Evolutionary conservation across 2,888 invertebrate species (phyloP), one percentile per base, ranked within the genome.

Genomic region (Gandaritis pyraliata): DNA sequence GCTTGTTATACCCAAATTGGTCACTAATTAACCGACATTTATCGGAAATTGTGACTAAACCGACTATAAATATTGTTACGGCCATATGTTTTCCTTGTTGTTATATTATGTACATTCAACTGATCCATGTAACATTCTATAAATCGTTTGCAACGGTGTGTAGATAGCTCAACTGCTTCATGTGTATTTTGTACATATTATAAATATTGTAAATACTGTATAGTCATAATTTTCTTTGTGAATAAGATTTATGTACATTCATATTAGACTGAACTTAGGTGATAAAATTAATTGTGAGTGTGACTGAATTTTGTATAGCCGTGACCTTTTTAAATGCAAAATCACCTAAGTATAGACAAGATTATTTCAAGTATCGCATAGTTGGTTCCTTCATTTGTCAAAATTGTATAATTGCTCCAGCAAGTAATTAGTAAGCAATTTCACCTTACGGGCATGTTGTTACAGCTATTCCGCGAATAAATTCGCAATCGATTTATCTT

Each of bases 401-500:
- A 23, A 23, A 23, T 6, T 18, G 18, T 7, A 12, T 38, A 23
- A 18, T 38, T n/a, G 18, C 50, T 8, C 23, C 18, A 39, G 3
- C 23, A n/a, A n/a, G 23, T 23, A 6, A 2, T 23, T 23, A 23
- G 6, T 23, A 23, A 23, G 23, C 23, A 23, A 23, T 23, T 23
- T 23, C 6, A 23, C n/a, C n/a, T n/a, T n/a, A n/a, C n/a, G n/a
- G n/a, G 8, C 33, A 43, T 12, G 15, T 39, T 23, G 6, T 39
- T 39, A n/a, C n/a, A 13, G 11, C 48, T 49, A 33, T 49, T 57
- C 39, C 13, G 36, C 36, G 50, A 45, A 46, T 50, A 38, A 54
- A 45, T 43, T 54, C 43, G 49, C 23, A 54, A 18, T 48, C 55
- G 41, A 60, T 54, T n/a, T 53, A 60, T 60, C 60, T 60, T 60